Base-by-base conservation (phyloP, 2,113 vertebrate species). In the Bostrychus sinensis region DNA sequence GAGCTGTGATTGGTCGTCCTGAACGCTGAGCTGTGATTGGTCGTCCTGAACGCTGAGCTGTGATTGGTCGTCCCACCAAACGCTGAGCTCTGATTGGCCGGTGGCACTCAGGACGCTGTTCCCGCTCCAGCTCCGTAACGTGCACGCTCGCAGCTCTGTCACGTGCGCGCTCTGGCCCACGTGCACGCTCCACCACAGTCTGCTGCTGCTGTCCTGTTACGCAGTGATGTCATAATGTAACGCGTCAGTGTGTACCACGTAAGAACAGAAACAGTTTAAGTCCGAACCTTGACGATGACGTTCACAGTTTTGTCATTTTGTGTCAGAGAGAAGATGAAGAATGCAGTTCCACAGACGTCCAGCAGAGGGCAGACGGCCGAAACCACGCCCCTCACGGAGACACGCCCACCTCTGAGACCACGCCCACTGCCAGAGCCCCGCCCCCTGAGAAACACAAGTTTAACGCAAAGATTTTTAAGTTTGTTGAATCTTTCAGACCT, bases 251-350 rank as follows among this genome's bases (percentile, higher is more conserved):
- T n/a, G 32, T 34, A 34, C 3, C 61, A 3, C 10, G 2, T 30
- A 11, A 20, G 8, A 32, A 16, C 12, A 7, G 37, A 7, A 30
- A 14, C 7, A 62, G 32, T 7, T 1, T 3, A 11, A 7, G 22
- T 9, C 39, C 55, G 16, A 59, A 95, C 95, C 78, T 89, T 92
- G 11, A 95, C 89, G 25, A 96, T 83, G 16, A 96, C 84, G 37
- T 93, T 85, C 0, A 94, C 14, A 4, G 17, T 19, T 13, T 17
- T 37, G 36, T 16, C 73, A 3, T 79, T 74, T 1, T 46, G 43
- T 3, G 80, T 91, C 77, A 94, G 87, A 1, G 81, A 80, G 30
- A 95, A 88, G 63, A 88, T 93, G 87, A 96, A 96, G 79, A 95
- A 96, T 0, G 70, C 58, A 1, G 91, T 93, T 30, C 80, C 90